Conservation (phyloP, 2,113 vertebrate genomes). For the Callaeas wilsoni region DNA sequence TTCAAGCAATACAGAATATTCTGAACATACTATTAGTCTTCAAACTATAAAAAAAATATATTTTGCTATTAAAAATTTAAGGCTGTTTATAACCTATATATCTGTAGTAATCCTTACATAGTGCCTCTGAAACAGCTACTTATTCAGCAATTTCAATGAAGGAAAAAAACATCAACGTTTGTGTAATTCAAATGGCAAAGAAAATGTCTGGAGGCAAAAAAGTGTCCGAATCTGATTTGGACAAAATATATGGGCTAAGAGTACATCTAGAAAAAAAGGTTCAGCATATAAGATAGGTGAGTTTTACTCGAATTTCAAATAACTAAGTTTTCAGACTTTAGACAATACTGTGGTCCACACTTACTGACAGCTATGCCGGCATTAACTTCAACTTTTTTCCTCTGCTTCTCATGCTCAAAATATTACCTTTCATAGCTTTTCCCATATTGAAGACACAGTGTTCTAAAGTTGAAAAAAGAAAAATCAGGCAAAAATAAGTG, state of each 20-base stretch:
- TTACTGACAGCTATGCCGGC: neutral
- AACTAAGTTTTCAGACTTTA: neutral
- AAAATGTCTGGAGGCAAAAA: neutral
- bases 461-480: neutral
- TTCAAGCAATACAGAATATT: neutral
- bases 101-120: neutral
- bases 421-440: neutral
- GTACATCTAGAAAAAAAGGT: neutral
- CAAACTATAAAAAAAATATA: neutral
- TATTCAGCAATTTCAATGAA: neutral
- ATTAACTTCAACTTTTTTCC: neutral
- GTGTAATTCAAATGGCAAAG: neutral
- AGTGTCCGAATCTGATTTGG: neutral
- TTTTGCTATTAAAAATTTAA: neutral
- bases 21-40: neutral
- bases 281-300: neutral
- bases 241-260: neutral
- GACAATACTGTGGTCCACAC: neutral
- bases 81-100: neutral
- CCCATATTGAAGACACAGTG: neutral
- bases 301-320: neutral
- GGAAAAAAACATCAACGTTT: rapidly evolving
- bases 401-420: neutral
- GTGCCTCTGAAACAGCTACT: neutral
- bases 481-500: neutral